phyloP scores from a whole-genome alignment of 1,140 invertebrate genomes.

The Arctopsyche grandis region DNA sequence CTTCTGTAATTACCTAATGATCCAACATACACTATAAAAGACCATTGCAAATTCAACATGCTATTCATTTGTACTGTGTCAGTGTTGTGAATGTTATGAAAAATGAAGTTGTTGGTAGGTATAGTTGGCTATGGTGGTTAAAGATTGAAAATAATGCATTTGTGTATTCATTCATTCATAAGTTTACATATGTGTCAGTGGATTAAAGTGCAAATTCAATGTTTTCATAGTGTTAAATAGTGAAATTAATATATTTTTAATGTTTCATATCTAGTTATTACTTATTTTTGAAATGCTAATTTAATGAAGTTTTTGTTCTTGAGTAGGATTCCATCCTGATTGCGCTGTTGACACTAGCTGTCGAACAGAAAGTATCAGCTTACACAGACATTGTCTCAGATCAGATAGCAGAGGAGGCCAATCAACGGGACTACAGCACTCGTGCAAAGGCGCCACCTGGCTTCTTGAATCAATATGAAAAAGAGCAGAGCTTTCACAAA shows the following conservation, averaged over 20 bases:
- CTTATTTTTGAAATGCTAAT: neutral
- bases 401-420: slow-evolving; percentile 48
- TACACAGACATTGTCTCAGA: slow-evolving; percentile 35
- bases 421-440: neutral
- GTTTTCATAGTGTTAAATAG: neutral
- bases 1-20: slow-evolving; percentile 38
- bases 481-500: neutral
- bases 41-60: slow-evolving; percentile 26
- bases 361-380: slow-evolving; percentile 19
- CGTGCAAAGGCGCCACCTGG: slow-evolving; percentile 9
- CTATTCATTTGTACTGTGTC: slow-evolving; percentile 38
- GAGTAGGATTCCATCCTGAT: slow-evolving; percentile 34
- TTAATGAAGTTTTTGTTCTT: slow-evolving; percentile 2
- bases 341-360: slow-evolving; percentile 12
- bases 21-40: slow-evolving; percentile 39
- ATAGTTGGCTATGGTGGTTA: neutral
- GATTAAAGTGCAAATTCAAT: neutral
- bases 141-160: neutral
- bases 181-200: neutral
- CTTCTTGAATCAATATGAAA: neutral
- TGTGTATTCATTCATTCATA: neutral
- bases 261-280: neutral
- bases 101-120: slow-evolving; percentile 38
- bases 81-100: slow-evolving; percentile 37
- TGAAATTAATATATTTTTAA: neutral